phyloP scores from a whole-genome alignment of 2,113 vertebrate genomes.

The Galeopterus variegatus region DNA sequence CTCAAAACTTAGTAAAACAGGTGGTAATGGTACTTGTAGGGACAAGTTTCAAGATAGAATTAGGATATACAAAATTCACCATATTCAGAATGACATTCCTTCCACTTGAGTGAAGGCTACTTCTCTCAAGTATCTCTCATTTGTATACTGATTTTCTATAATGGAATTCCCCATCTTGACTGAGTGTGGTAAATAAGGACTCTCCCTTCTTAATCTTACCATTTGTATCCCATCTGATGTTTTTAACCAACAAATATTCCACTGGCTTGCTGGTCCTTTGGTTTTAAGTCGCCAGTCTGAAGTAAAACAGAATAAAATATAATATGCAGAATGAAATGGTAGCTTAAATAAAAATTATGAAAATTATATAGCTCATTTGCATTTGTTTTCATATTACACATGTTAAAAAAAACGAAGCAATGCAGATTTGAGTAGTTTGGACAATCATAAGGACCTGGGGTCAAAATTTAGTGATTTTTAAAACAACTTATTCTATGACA shows the following conservation, averaged over 20 bases:
- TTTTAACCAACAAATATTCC: constrained; percentile 51
- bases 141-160: not conserved
- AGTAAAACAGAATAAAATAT: not conserved
- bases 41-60: not conserved
- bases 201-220: constrained; percentile 54
- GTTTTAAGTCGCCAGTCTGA: constrained; percentile 27
- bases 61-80: not conserved
- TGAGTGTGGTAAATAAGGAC: constrained; percentile 5
- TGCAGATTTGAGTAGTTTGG: not conserved
- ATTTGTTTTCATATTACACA: not conserved
- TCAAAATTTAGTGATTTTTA: not conserved
- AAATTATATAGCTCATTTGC: not conserved
- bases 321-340: not conserved
- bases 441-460: not conserved
- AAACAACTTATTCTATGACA: not conserved
- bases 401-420: not conserved
- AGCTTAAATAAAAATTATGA: not conserved
- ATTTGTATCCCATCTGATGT: not conserved
- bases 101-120: not conserved
- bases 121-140: not conserved
- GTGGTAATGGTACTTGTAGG: not conserved
- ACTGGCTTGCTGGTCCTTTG: not conserved
- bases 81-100: not conserved
- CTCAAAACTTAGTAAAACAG: not conserved
- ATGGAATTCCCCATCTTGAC: not conserved